These are phyloP conservation scores for Drosophila pseudotalamancana DNA, from an alignment of 2,888 invertebrate genomes.

Conservation along the genomic window DNA sequence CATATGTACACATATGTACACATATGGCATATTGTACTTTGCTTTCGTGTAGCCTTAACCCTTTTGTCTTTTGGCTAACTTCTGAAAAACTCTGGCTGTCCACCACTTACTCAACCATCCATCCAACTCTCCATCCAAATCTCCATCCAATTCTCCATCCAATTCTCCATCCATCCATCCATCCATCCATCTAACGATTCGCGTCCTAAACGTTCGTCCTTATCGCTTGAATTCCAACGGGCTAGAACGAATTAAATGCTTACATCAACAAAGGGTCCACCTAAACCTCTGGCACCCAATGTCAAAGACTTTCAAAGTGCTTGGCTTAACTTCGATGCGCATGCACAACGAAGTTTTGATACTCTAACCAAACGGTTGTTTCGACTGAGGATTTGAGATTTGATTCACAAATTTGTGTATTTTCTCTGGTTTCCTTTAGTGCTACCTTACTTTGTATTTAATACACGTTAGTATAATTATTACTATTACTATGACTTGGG, in stretches of 20 bases:
- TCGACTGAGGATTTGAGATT: too few relatives aligned
- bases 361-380: slow-evolving; percentile 3
- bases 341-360: slow-evolving; percentile 15
- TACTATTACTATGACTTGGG: too few relatives aligned
- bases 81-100: slow-evolving; percentile 29
- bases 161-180: slow-evolving; percentile 16
- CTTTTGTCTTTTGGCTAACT: slow-evolving; percentile 45
- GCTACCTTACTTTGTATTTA: too few relatives aligned
- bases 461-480: too few relatives aligned
- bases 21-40: background rate
- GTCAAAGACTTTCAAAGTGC: slow-evolving; percentile 59
- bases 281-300: slow-evolving; percentile 40
- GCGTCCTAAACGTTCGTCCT: slow-evolving; percentile 44
- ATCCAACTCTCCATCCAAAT: slow-evolving; percentile 10
- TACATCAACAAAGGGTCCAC: slow-evolving; percentile 54
- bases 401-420: too few relatives aligned
- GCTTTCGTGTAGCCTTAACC: slow-evolving; percentile 22
- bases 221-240: slow-evolving; percentile 59
- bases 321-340: background rate
- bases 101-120: slow-evolving; percentile 11
- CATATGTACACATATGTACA: background rate
- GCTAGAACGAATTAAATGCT: slow-evolving; percentile 66
- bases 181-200: slow-evolving; percentile 19
- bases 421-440: too few relatives aligned
- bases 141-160: too few relatives aligned